These are phyloP conservation scores for Parus major DNA, from an alignment of 2,113 vertebrate species.

Conservation along the genomic window DNA sequence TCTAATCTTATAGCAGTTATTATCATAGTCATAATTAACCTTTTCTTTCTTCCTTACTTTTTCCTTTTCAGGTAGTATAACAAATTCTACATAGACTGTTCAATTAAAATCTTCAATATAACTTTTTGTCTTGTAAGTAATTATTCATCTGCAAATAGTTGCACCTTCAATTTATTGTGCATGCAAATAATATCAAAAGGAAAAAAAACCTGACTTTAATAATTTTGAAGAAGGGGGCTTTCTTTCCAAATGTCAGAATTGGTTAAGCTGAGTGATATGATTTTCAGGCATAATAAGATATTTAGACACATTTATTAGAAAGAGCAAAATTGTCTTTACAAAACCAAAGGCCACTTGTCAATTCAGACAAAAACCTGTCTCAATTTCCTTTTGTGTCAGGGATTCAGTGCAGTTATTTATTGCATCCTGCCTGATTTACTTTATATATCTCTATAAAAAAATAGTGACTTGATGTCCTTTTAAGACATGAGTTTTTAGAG, in stretches of 20 bases:
- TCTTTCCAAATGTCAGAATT: not conserved
- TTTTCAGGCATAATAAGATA: not conserved
- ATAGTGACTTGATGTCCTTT: not conserved
- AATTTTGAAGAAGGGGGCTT: not conserved
- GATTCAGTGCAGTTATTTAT: not conserved
- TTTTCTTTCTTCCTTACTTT: not conserved
- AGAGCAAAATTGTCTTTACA: not conserved
- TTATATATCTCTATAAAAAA: not conserved
- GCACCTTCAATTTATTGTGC: not conserved
- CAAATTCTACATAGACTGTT: not conserved
- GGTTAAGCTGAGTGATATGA: not conserved
- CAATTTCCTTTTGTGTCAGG: not conserved
- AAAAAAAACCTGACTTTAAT: not conserved
- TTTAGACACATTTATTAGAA: not conserved
- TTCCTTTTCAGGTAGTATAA: not conserved
- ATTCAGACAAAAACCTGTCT: not conserved
- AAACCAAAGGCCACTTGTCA: not conserved
- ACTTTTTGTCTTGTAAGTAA: not conserved
- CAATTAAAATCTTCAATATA: not conserved
- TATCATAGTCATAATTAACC: not conserved
- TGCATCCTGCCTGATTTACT: not conserved
- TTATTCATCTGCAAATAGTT: not conserved
- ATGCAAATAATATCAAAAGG: not conserved
- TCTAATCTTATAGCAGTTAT: not conserved
- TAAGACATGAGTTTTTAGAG: not conserved